These are phyloP conservation scores for Formica aserva DNA, from an alignment of 2,888 invertebrate genomes.

Conservation along the genomic window DNA sequence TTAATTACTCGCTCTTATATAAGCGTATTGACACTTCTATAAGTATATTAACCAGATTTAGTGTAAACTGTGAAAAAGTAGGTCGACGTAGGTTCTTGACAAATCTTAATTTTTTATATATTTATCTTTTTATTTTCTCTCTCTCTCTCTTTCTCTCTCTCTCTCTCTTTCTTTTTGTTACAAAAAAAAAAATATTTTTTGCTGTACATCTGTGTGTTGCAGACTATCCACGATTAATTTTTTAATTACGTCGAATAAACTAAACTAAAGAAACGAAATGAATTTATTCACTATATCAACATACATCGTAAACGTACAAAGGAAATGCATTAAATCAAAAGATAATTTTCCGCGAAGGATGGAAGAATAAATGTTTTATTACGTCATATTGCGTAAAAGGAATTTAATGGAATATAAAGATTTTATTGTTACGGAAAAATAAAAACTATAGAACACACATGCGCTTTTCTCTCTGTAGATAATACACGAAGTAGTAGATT, in stretches of 20 bases:
- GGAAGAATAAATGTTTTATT: not conserved
- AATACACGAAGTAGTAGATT: constrained; percentile 1
- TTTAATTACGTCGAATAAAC: not conserved
- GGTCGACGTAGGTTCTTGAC: not conserved
- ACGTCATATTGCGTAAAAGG: not conserved
- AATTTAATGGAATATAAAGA: constrained; percentile 2
- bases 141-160: too few relatives aligned
- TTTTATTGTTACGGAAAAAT: not conserved
- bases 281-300: not conserved
- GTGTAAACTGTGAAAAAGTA: not conserved
- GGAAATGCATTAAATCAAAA: not conserved
- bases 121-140: not conserved
- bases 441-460: not conserved
- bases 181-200: not conserved
- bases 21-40: not conserved
- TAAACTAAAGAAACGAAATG: not conserved
- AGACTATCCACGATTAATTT: not conserved
- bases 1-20: not conserved
- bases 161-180: too few relatives aligned
- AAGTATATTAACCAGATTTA: not conserved
- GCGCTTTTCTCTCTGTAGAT: not conserved
- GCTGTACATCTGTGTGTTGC: not conserved
- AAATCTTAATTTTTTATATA: not conserved
- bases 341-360: not conserved
- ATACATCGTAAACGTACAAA: not conserved